A percentile compares a stretch with the other conserved stretches of the same genome.
These are phyloP conservation scores for Chrysolophus pictus DNA, from an alignment of 2,797 vertebrate species.

Conservation along the genomic window DNA sequence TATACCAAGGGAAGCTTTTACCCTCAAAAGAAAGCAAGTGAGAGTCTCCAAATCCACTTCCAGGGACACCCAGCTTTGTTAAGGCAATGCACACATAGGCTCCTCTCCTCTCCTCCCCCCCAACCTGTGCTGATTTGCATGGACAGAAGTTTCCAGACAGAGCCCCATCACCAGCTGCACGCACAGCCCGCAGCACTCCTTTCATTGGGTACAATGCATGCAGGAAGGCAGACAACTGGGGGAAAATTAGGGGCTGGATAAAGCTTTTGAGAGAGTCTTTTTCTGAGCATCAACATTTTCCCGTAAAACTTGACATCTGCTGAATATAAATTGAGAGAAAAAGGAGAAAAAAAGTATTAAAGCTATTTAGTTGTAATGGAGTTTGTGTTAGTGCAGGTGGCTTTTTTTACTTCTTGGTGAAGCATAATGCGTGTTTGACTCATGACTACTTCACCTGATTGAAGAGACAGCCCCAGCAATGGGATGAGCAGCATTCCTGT, in stretches of 20 bases:
- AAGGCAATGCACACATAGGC: neutral
- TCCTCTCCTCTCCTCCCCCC: neutral
- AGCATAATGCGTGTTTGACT: neutral
- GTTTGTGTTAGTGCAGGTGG: neutral
- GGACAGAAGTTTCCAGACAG: neutral
- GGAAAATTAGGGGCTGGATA: neutral
- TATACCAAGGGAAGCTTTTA: neutral
- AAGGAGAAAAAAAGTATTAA: neutral
- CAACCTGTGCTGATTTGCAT: neutral
- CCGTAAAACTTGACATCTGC: neutral
- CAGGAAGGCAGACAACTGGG: neutral
- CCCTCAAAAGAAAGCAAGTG: fast-evolving
- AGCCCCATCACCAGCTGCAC: neutral
- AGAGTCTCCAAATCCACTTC: neutral
- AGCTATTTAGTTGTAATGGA: neutral
- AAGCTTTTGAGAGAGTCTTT: neutral
- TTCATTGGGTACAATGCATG: neutral
- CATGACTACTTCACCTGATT: neutral
- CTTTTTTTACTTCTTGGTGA: neutral
- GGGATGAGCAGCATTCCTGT: neutral
- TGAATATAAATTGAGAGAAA: neutral
- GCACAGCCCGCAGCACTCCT: neutral
- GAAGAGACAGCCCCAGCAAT: neutral
- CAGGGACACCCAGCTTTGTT: neutral
- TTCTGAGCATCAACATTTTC: neutral